phyloP scores from a whole-genome alignment of 2,797 vertebrate genomes.

The Chaenodraco wilsoni region DNA sequence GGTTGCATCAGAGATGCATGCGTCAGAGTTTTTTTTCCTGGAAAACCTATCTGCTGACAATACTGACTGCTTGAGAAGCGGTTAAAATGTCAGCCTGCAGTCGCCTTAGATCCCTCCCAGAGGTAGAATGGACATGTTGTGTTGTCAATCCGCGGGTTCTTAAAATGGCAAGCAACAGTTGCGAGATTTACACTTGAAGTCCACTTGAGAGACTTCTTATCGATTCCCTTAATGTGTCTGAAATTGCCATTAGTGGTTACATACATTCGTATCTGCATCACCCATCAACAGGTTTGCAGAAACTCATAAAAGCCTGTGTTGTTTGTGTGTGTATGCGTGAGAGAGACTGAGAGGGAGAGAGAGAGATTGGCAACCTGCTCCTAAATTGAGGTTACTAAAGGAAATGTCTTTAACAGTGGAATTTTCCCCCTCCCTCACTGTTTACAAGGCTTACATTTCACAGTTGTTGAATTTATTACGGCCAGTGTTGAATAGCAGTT shows the following conservation, averaged over 20 bases:
- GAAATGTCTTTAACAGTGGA: conserved; percentile 9
- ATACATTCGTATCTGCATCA: conserved; percentile 31
- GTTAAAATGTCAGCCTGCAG: conserved; percentile 63
- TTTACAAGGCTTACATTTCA: conserved; percentile 56
- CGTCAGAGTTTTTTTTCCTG: conserved; percentile 45
- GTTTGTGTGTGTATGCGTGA: conserved; percentile 10
- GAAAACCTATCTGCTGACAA: conserved; percentile 52
- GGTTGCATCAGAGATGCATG: conserved; percentile 69
- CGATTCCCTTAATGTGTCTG: conserved; percentile 1
- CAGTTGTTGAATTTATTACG: conserved; percentile 65
- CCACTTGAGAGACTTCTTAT: conserved; percentile 24
- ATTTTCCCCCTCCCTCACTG: conserved; percentile 31
- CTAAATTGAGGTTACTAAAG: conserved; percentile 32
- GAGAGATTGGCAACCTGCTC: conserved; percentile 15
- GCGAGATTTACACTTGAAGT: conserved; percentile 36
- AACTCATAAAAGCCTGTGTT: conserved; percentile 17
- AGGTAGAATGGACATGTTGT: conserved; percentile 33
- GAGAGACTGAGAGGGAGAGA: neutral
- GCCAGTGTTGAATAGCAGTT: conserved; percentile 49
- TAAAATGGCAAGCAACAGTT: conserved; percentile 64
- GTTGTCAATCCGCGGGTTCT: conserved; percentile 25
- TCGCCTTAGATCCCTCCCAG: conserved; percentile 56
- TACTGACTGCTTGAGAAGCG: conserved; percentile 54
- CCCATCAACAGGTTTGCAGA: conserved; percentile 72
- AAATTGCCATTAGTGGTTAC: neutral